Conservation (phyloP, 2,797 vertebrate genomes). For the Platalea minor region DNA sequence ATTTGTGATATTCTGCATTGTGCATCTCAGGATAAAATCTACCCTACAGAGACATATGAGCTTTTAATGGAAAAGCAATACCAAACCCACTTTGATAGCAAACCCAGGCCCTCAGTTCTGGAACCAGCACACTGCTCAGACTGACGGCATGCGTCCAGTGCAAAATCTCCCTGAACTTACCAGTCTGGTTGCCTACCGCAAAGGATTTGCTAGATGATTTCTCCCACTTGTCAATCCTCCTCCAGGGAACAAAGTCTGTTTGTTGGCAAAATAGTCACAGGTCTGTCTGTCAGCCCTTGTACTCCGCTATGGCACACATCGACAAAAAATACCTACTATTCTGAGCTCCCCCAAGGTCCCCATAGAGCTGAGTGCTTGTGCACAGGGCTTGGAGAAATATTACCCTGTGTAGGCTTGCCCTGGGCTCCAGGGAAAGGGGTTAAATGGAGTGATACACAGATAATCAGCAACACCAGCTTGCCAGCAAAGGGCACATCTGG, state of each 20-base stretch:
- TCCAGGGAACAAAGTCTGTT: not conserved
- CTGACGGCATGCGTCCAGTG: not conserved
- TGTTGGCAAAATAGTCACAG: not conserved
- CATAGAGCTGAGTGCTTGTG: not conserved
- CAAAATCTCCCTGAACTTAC: not conserved
- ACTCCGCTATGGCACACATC: not conserved
- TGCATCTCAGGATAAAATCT: not conserved
- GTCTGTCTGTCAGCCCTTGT: not conserved
- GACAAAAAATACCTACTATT: not conserved
- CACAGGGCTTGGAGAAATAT: not conserved
- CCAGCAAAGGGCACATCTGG: not conserved
- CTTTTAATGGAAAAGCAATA: not conserved
- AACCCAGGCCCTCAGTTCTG: not conserved
- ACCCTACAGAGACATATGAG: accelerated
- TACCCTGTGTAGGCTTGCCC: accelerated
- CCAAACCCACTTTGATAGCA: not conserved
- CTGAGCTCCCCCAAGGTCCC: not conserved
- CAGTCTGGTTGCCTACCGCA: not conserved
- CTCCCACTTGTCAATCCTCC: not conserved
- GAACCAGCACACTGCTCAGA: not conserved
- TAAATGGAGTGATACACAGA: not conserved
- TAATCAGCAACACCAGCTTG: not conserved
- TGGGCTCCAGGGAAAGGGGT: not conserved
- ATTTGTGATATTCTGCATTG: not conserved
- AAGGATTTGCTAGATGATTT: not conserved